Evolutionary conservation across 1,140 invertebrate species (phyloP), one percentile per base, ranked within the genome.

Genomic region (Neodiprion fabricii): DNA sequence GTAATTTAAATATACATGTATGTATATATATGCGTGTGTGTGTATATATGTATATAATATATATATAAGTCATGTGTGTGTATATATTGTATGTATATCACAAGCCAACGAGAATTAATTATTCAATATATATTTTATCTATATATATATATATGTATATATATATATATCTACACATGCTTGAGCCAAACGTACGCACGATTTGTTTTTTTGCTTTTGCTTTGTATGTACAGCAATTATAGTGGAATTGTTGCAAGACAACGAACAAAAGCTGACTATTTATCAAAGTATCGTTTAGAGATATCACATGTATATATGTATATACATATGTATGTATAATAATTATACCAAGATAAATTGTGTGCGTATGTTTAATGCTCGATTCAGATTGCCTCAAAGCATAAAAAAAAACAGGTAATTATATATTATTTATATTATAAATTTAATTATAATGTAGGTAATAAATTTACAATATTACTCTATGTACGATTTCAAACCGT

Each of bases 71-170:
- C 17, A 21, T 21, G 21, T 72, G 28, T 23, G 10, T 21, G 17
- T 21, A 21, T 21, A 21, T 21, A 21, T 21, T 23, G 21, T 21
- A 23, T 21, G 2, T 11, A 74, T 71, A 74, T 74, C 73, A 74
- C 73, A 74, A 74, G 73, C 73, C 73, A 74, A 74, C 73, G 70
- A 71, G 68, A 74, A 74, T 74, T 74, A 66, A 74, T 74, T 40
- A 40, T 40, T 11, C 48, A 74, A 71, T 71, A 69, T 69, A 40
- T 40, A 40, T 40, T 3, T 40, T 40, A 40, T 40, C 28, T 5
- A 40, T 40, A 40, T 40, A 40, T 40, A 40, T 40, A 40, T 40
- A 40, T 40, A 40, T 40, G 1, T 40, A 1, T 40, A 40, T 40
- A 40, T 28, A 28, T 40, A 40, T 40, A 5, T 69, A 74, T 74